Evolutionary conservation across 2,888 invertebrate genomes (phyloP).

Genomic region (Caenorhabditis angaria): DNA sequence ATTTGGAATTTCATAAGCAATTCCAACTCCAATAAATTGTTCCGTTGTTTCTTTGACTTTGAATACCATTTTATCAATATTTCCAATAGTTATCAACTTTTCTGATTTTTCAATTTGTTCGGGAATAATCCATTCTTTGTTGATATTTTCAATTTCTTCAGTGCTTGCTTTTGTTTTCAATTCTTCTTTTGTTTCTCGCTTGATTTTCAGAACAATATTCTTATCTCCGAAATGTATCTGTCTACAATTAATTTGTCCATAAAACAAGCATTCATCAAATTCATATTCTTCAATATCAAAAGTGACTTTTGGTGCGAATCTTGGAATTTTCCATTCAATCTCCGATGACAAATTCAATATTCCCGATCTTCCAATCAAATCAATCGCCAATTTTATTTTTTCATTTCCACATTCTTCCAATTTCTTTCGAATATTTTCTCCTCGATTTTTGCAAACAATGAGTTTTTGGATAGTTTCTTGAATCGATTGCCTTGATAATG

Average conservation of each 20-base stretch:
- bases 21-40: constrained; percentile 50
- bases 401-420: constrained; percentile 59
- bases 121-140: constrained; percentile 41
- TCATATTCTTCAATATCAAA: constrained; percentile 63
- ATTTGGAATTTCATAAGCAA: constrained; percentile 51
- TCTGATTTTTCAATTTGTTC: constrained; percentile 21
- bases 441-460: constrained; percentile 32
- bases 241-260: constrained; percentile 58
- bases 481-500: constrained; percentile 39
- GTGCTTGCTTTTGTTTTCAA: constrained; percentile 22
- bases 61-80: constrained; percentile 37
- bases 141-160: constrained; percentile 31
- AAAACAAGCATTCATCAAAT: constrained; percentile 61
- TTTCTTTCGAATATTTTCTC: constrained; percentile 24
- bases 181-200: constrained; percentile 36
- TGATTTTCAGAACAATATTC: constrained; percentile 31
- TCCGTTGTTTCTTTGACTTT: constrained; percentile 54
- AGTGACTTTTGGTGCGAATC: constrained; percentile 34
- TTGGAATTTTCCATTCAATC: constrained; percentile 45
- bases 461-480: constrained; percentile 19
- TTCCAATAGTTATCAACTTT: constrained; percentile 45
- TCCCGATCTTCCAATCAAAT: constrained; percentile 50
- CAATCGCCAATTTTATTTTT: constrained; percentile 55
- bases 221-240: constrained; percentile 50
- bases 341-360: constrained; percentile 8